phyloP scores from a whole-genome alignment of 92 coral and sea anemone species.

The Actinostola sp. region DNA sequence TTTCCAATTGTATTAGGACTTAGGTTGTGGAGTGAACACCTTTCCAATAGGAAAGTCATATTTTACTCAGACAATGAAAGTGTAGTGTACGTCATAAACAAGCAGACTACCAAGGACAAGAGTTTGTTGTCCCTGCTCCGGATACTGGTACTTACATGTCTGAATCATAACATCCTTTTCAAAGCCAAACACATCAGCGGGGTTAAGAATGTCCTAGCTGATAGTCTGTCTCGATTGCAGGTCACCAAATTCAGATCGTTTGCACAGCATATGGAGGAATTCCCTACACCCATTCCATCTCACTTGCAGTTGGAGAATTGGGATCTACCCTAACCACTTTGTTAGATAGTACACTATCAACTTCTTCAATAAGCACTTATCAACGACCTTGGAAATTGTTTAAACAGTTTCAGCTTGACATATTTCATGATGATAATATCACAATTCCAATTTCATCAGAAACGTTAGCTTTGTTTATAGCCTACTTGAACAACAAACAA shows the following conservation, averaged over 20 bases:
- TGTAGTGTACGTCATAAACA: constrained; percentile 33
- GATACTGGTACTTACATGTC: constrained; percentile 28
- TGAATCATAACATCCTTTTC: constrained; percentile 30
- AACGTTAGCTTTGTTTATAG: constrained; percentile 43
- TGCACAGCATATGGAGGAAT: no score
- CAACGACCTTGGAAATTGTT: constrained; percentile 38
- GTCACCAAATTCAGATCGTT: constrained; percentile 47
- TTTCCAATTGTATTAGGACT: constrained; percentile 37
- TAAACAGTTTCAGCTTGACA: no score
- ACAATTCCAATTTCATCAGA: no score
- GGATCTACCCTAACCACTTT: constrained; percentile 30
- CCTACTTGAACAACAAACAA: constrained; percentile 10
- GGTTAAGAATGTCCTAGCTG: constrained; percentile 26
- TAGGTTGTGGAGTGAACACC: constrained; percentile 8
- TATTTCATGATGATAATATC: no score
- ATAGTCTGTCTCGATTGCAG: constrained; percentile 43
- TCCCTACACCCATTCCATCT: constrained; percentile 26
- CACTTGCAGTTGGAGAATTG: constrained; percentile 41
- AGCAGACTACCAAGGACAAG: constrained; percentile 27
- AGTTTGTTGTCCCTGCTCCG: constrained; percentile 30
- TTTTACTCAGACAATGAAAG: constrained; percentile 26
- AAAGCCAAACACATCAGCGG: constrained; percentile 37
- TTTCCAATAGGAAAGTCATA: constrained; percentile 20
- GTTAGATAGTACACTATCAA: constrained; percentile 13
- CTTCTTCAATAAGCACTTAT: constrained; percentile 11